Percentiles rank a stretch among this genome's conserved stretches.
These are phyloP conservation scores for Synaphobranchus kaupii DNA, from an alignment of 2,797 vertebrate species.

Conservation along the genomic window DNA sequence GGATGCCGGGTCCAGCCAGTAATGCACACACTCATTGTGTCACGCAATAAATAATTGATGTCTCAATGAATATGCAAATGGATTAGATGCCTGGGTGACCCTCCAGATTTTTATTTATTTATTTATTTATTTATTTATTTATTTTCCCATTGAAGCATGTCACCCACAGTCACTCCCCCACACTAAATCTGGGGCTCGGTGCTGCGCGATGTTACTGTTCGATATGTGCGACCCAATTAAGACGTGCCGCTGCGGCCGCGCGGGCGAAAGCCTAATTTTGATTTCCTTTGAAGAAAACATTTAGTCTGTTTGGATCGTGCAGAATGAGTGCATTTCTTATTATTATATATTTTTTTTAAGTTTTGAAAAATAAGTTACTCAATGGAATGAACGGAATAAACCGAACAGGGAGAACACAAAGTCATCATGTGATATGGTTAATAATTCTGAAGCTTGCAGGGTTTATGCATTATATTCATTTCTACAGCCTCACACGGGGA, in stretches of 20 bases:
- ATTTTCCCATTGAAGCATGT: not conserved
- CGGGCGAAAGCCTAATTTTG: not conserved
- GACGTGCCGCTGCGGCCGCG: not conserved
- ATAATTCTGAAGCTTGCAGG: not conserved
- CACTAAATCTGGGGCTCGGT: not conserved
- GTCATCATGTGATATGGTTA: not conserved
- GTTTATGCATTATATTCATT: not conserved
- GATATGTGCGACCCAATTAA: not conserved
- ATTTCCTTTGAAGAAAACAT: not conserved
- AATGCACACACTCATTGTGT: conserved; percentile 66
- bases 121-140: not conserved
- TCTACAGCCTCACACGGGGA: not conserved
- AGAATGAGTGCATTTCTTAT: not conserved
- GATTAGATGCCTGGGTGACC: conserved; percentile 27
- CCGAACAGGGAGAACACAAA: not conserved
- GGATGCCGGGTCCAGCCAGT: conserved; percentile 58
- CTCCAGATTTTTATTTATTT: conserved; percentile 9
- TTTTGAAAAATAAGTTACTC: not conserved
- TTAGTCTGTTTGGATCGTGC: not conserved
- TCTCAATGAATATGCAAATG: conserved; percentile 82
- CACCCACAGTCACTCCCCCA: not conserved
- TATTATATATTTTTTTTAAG: not conserved
- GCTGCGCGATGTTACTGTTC: not conserved
- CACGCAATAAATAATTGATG: conserved; percentile 79
- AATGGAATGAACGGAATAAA: not conserved